Conservation (phyloP, 2,888 invertebrate species). For the Nomada ruficornis region DNA sequence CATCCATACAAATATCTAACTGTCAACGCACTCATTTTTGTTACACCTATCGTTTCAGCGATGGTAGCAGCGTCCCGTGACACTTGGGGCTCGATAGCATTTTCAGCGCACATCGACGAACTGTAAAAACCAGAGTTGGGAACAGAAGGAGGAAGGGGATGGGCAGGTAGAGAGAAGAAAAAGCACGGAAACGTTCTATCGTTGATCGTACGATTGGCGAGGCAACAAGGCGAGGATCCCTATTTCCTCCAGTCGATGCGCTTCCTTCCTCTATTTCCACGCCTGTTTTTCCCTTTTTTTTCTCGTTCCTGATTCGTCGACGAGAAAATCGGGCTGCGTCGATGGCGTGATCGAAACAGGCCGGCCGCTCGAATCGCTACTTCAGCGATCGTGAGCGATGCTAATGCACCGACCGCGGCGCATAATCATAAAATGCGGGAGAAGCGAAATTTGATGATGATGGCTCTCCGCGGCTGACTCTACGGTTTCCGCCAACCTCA, state of each 20-base stretch:
- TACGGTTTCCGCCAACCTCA: conserved; percentile 62
- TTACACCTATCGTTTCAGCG: conserved; percentile 11
- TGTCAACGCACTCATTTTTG: conserved; percentile 12
- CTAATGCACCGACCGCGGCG: conserved; percentile 58
- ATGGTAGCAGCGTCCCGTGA: conserved; percentile 46
- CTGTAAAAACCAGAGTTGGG: background rate
- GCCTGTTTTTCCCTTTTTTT: conserved; percentile 14
- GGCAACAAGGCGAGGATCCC: conserved; percentile 66
- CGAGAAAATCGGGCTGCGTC: background rate
- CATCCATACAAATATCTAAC: background rate
- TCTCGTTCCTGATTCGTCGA: background rate
- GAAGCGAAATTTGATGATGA: conserved; percentile 70
- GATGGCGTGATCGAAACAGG: conserved; percentile 43
- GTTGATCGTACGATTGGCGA: conserved; percentile 35
- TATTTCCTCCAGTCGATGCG: conserved; percentile 77
- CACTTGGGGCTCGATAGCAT: conserved; percentile 55
- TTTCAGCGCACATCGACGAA: conserved; percentile 28
- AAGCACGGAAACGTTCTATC: conserved; percentile 23
- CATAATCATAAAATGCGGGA: conserved; percentile 65
- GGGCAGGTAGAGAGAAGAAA: conserved; percentile 14
- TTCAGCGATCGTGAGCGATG: conserved; percentile 56
- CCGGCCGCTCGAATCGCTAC: conserved; percentile 35
- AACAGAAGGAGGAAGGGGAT: background rate
- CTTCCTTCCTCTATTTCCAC: conserved; percentile 75
- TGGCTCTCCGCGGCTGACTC: conserved; percentile 61